These are phyloP conservation scores for Linnaemya tessellans DNA, from an alignment of 2,888 invertebrate species.

Conservation along the genomic window DNA sequence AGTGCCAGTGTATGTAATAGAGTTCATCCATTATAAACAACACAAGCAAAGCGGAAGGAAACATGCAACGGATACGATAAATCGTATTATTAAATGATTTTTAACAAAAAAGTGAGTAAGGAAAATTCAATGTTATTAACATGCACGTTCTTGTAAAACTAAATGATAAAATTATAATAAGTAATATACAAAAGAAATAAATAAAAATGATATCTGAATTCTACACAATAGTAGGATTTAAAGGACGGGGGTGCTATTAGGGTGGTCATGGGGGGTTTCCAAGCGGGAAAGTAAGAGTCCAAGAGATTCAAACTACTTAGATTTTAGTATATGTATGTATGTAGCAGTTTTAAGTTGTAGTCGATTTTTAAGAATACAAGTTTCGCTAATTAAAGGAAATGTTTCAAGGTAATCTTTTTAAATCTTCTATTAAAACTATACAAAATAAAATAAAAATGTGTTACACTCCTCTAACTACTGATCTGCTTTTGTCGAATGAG, in stretches of 20 bases:
- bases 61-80: constrained; percentile 56
- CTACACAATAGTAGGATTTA: not conserved
- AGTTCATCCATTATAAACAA: not conserved
- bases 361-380: no score
- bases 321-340: no score
- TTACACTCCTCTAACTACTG: no score
- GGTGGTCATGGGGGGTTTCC: no score
- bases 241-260: not conserved
- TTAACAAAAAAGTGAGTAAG: constrained; percentile 48
- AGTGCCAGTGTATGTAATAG: not conserved
- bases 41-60: constrained; percentile 49
- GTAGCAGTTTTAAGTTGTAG: no score
- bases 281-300: not conserved
- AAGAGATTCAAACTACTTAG: no score
- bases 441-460: no score
- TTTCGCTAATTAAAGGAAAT: no score
- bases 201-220: not conserved
- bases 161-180: not conserved
- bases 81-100: constrained; percentile 38
- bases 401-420: no score
- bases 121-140: not conserved
- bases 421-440: no score
- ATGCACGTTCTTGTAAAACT: constrained; percentile 1
- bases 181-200: not conserved
- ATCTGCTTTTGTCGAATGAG: no score